Conservation (phyloP, 2,888 invertebrate species). For the Toxonevra muliebris region DNA sequence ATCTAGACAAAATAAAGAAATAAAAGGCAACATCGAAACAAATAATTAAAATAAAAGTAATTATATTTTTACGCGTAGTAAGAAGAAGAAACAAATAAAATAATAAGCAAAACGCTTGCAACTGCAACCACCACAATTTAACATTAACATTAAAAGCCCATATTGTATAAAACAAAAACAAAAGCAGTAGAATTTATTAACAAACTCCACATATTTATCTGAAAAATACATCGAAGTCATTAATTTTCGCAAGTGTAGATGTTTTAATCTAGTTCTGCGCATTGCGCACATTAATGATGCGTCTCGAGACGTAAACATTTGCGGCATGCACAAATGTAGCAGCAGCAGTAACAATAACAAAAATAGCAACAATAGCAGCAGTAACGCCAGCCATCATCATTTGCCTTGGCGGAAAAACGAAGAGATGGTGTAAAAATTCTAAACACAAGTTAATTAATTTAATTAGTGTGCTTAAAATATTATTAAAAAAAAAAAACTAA, state of each 20-base stretch:
- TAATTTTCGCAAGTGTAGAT: conserved; percentile 18
- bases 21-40: too few species aligned
- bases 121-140: too few species aligned
- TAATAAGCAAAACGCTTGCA: too few species aligned
- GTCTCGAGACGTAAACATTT: not conserved
- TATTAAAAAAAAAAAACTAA: not conserved
- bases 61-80: too few species aligned
- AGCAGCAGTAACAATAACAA: conserved; percentile 9
- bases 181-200: conserved; percentile 17
- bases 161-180: not conserved
- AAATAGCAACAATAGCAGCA: conserved; percentile 14
- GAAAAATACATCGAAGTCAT: conserved; percentile 20
- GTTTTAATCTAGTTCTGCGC: conserved; percentile 22
- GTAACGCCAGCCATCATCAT: not conserved
- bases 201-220: conserved; percentile 21
- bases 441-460: conserved; percentile 17
- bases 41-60: too few species aligned
- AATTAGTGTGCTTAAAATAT: conserved; percentile 14
- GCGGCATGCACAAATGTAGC: conserved; percentile 1
- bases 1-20: too few species aligned
- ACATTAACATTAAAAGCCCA: not conserved
- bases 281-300: conserved; percentile 23
- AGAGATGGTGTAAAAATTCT: conserved; percentile 13
- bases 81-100: too few species aligned
- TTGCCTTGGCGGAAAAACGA: conserved; percentile 4